Evolutionary conservation across 2,113 vertebrate species (phyloP).

Genomic region (Mastomys natalensis): DNA sequence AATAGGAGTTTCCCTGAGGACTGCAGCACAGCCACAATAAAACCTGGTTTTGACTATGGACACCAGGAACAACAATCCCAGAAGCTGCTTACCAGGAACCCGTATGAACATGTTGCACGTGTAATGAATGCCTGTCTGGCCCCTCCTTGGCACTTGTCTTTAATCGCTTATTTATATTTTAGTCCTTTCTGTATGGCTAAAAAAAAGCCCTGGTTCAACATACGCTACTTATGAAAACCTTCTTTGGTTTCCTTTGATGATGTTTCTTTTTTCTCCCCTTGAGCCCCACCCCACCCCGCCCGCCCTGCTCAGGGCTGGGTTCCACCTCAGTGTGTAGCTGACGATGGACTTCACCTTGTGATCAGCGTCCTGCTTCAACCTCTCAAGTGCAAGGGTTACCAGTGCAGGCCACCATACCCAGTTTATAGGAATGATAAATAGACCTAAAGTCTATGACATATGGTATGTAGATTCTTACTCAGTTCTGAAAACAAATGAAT

Average conservation of each 20-base stretch:
- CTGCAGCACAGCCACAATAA: not conserved
- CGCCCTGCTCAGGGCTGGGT: not conserved
- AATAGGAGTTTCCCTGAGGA: not conserved
- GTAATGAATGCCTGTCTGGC: not conserved
- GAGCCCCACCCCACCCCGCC: too few species aligned
- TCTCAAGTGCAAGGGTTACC: not conserved
- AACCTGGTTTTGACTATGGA: not conserved
- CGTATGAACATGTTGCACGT: not conserved
- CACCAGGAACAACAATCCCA: not conserved
- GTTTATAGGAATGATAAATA: not conserved
- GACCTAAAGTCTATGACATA: not conserved
- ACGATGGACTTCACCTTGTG: not conserved
- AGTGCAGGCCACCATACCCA: too few species aligned
- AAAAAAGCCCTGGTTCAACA: constrained; percentile 9
- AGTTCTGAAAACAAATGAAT: not conserved
- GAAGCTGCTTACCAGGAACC: not conserved
- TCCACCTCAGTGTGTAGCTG: not conserved
- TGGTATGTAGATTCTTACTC: not conserved
- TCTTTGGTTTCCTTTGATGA: not conserved
- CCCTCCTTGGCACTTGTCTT: not conserved
- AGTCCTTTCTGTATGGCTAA: not conserved
- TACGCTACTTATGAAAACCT: constrained; percentile 13
- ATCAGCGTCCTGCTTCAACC: not conserved
- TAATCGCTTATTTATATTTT: not conserved
- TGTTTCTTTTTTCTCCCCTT: not conserved